Evolutionary conservation across 2,888 invertebrate species (phyloP).

Genomic region (Idaea dimidiata): DNA sequence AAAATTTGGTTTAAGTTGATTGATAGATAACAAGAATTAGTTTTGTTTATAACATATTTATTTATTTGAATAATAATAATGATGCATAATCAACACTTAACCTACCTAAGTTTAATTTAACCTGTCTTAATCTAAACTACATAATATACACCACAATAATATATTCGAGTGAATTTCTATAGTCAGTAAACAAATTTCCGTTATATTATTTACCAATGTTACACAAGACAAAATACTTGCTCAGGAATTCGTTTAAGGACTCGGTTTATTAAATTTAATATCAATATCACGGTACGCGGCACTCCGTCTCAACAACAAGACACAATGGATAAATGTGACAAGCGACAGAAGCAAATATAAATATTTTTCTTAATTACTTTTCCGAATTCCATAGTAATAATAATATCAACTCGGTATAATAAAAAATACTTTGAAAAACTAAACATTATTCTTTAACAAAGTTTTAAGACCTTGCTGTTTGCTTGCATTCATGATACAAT

Average conservation of each 20-base stretch:
- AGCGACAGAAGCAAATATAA: neutral
- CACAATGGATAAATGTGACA: neutral
- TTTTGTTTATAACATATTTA: no score
- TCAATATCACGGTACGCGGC: constrained; percentile 63
- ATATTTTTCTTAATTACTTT: neutral
- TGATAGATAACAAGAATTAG: no score
- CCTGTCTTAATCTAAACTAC: neutral
- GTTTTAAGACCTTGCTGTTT: no score
- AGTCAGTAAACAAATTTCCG: constrained; percentile 4
- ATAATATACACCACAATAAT: neutral
- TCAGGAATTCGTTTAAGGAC: constrained; percentile 27
- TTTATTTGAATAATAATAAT: no score
- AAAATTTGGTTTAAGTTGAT: no score
- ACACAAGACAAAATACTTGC: constrained; percentile 13
- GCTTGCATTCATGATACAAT: no score
- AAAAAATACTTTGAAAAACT: no score
- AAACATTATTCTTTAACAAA: no score
- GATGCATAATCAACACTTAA: no score
- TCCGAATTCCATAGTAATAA: no score
- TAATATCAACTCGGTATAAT: no score
- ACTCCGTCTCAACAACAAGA: constrained; percentile 23
- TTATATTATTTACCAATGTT: constrained; percentile 7
- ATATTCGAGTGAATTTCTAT: neutral
- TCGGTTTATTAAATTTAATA: constrained; percentile 66
- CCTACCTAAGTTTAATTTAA: neutral